Percentiles rank a stretch among this genome's conserved stretches.
These are phyloP conservation scores for Corythornis leucogaster DNA, from an alignment of 2,797 vertebrate genomes.

Conservation along the genomic window DNA sequence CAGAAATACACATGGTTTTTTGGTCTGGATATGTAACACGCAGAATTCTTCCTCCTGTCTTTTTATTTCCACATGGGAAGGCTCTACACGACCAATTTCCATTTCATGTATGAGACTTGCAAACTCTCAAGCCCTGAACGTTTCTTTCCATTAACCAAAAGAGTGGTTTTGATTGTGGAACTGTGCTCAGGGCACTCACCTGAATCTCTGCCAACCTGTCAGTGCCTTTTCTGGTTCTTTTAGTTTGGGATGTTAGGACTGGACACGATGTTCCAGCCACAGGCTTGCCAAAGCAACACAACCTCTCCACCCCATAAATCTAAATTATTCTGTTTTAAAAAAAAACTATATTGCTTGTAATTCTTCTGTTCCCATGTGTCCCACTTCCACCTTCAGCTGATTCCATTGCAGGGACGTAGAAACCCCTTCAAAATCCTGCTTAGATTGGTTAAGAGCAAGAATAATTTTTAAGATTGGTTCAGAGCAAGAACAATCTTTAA, in stretches of 20 bases:
- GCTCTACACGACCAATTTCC: background rate
- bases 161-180: fast-evolving
- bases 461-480: too few species aligned
- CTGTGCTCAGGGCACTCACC: background rate
- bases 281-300: background rate
- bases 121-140: background rate
- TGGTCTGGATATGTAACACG: background rate
- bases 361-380: background rate
- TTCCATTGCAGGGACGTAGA: background rate
- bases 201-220: background rate
- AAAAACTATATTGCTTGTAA: background rate
- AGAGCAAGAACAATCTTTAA: background rate
- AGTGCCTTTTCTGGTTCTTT: background rate
- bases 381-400: background rate
- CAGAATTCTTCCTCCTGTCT: background rate
- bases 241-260: background rate
- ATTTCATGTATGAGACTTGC: background rate
- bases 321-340: background rate
- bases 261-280: background rate
- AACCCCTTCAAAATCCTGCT: background rate
- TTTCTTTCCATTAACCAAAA: background rate
- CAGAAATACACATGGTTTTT: fast-evolving
- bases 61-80: background rate
- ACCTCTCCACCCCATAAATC: background rate
- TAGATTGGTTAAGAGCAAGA: background rate